Evolutionary conservation across 2,888 invertebrate species (phyloP).

Genomic region (Macrophya annulata): DNA sequence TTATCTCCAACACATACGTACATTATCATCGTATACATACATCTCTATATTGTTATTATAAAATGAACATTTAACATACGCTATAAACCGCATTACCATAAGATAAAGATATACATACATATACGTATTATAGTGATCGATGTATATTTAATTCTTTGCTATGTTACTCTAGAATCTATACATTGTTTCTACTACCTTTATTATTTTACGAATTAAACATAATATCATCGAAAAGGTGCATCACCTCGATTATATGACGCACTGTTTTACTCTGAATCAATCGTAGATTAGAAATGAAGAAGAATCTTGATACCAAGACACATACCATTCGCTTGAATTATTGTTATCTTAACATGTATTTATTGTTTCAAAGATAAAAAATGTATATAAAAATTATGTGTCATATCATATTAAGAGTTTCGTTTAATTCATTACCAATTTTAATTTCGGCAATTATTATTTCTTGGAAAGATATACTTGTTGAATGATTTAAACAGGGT

Average conservation of each 20-base stretch:
- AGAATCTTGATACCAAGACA: background rate
- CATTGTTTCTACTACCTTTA: too few relatives aligned
- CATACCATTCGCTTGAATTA: background rate
- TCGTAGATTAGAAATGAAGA: constrained; percentile 21
- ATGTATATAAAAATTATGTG: too few relatives aligned
- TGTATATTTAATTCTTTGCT: too few relatives aligned
- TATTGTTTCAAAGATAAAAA: background rate
- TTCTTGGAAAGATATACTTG: too few relatives aligned
- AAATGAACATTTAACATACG: background rate
- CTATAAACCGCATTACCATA: constrained; percentile 38
- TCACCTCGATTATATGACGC: constrained; percentile 16
- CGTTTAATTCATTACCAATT: too few relatives aligned
- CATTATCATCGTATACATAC: background rate
- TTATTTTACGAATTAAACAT: background rate
- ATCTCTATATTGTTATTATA: background rate
- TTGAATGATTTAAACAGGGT: too few relatives aligned
- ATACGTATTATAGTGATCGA: background rate
- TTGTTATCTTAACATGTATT: background rate
- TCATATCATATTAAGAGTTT: too few relatives aligned
- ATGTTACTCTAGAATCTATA: too few relatives aligned
- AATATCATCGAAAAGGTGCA: background rate
- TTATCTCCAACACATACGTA: background rate
- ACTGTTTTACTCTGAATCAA: background rate
- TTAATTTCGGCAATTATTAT: too few relatives aligned
- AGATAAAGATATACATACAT: background rate